Conservation (phyloP, 2,797 vertebrate genomes). For the Megaceryle alcyon region DNA sequence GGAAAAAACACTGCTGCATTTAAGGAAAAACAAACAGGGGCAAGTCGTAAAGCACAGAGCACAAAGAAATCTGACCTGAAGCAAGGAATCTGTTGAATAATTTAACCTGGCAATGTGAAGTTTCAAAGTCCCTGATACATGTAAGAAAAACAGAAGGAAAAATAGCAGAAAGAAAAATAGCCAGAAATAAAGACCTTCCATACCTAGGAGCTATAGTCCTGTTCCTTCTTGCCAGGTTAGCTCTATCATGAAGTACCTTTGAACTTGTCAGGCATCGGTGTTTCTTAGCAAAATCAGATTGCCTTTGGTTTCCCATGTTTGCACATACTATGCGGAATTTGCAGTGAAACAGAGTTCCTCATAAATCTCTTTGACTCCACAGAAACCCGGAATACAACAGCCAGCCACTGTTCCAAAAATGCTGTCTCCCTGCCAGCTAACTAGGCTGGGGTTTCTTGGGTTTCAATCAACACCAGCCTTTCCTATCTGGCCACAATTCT, state of each 20-base stretch:
- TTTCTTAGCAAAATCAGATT: background rate
- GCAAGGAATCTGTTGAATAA: conserved; percentile 56
- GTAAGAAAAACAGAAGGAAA: background rate
- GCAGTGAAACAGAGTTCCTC: background rate
- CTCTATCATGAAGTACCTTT: background rate
- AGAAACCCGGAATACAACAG: background rate
- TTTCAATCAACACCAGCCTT: background rate
- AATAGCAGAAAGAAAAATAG: background rate
- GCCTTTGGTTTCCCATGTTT: background rate
- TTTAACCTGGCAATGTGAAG: conserved; percentile 34
- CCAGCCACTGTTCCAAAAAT: background rate
- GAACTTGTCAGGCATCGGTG: background rate
- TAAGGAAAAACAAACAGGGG: background rate
- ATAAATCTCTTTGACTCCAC: background rate
- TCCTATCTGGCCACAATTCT: background rate
- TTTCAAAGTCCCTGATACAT: background rate
- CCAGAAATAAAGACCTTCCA: background rate
- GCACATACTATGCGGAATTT: background rate
- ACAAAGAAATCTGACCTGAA: conserved; percentile 12
- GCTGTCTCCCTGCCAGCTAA: background rate
- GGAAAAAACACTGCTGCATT: background rate
- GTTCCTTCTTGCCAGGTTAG: background rate
- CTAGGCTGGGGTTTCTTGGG: background rate
- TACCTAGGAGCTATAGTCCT: background rate
- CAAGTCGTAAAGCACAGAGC: background rate